Evolutionary conservation across 2,113 vertebrate genomes (phyloP), one percentile per base, ranked within the genome.

Genomic region (Vulpes vulpes): DNA sequence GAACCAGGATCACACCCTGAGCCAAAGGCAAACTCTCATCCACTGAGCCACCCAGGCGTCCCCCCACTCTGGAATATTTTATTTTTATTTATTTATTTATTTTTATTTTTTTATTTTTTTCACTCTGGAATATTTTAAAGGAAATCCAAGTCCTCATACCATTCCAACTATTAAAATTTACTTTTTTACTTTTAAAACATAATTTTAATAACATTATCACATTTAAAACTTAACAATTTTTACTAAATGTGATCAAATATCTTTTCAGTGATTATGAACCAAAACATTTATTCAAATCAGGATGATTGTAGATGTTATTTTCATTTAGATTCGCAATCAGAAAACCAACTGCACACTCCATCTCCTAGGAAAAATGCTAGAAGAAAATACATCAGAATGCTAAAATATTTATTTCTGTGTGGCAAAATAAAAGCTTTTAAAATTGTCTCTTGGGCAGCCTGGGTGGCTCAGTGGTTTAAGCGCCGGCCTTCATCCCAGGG

Each of bases 361-460:
- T 78, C 11, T 49, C 53, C n/a, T 12, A 51, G 57, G n/a, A 79
- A 95, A 84, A 64, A 82, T 51, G 95, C n/a, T 91, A 71, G 55
- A 76, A 82, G 11, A 19, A 89, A 82, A 78, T 78, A 30, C 3
- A 38, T 96, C 14, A 81, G 65, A 88, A 74, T 71, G 51, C 27
- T 93, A 82, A 69, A 92, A 32, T 84, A 59, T 78, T 64, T 94
- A 76, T 92, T 94, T 89, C 22, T 78, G 10, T 93, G 7, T 59
- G 7, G 22, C 79, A 67, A 62, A 93, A 95, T 51, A 43, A 53
- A 82, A 62, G 55, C 38, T 92, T 94, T 88, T 51, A 22, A 89
- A 94, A 89, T 79, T 35, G 15, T 76, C 53, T 69, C 11, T 87
- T 76, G 43, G 43, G 43, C 43, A 43, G 6, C 43, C 43, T 43